These are phyloP conservation scores for Protobothrops flavoviridis DNA, from an alignment of 2,113 vertebrate species.

Conservation along the genomic window DNA sequence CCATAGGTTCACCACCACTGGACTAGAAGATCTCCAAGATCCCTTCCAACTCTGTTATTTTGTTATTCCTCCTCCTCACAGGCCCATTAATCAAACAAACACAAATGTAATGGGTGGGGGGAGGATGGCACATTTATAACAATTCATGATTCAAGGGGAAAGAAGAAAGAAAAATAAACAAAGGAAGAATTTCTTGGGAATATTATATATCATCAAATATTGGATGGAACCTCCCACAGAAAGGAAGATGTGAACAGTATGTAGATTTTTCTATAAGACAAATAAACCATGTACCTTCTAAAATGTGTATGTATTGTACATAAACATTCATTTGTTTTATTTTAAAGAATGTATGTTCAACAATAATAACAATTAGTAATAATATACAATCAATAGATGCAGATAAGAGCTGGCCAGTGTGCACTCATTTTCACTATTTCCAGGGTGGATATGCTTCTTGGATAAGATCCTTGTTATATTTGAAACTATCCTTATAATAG, in stretches of 20 bases:
- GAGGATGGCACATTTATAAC: conserved; percentile 67
- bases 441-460: not conserved
- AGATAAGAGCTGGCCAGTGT: not conserved
- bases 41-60: not conserved
- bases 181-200: conserved; percentile 7
- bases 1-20: too few species aligned
- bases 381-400: not conserved
- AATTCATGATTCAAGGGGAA: conserved; percentile 60
- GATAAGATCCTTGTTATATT: not conserved
- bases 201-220: conserved; percentile 26
- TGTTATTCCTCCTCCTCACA: conserved; percentile 55
- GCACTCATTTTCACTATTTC: not conserved
- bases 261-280: not conserved
- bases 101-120: conserved; percentile 73
- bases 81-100: conserved; percentile 84
- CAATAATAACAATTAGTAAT: not conserved
- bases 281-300: not conserved
- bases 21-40: not conserved
- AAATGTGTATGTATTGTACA: not conserved
- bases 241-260: not conserved
- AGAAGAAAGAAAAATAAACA: conserved; percentile 31
- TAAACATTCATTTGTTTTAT: not conserved
- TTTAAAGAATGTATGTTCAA: not conserved
- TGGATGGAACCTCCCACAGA: not conserved
- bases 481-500: not conserved